Base-by-base conservation (phyloP, 2,797 vertebrate species). In the Trichosurus vulpecula region DNA sequence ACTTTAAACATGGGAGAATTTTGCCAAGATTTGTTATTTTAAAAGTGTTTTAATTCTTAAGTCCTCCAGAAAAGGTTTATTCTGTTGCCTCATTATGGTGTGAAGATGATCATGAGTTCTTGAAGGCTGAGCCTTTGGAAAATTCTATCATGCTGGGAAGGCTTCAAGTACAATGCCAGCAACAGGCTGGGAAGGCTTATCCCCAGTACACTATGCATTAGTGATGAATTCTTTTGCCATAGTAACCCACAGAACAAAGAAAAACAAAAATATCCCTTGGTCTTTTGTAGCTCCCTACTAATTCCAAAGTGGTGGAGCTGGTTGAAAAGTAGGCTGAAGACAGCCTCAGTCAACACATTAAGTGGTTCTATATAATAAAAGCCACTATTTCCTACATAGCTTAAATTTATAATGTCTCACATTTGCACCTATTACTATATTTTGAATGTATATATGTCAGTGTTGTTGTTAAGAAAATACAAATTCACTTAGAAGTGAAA, bases 1-100 rank as follows among this genome's bases (percentile, higher is more conserved):
- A 35, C 91, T 92, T 94, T 89, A 74, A 12, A 93, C 91, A 29
- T 35, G 93, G 19, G 6, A 87, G 58, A 56, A 55, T 90, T 30
- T 54, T 92, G 91, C 81, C 9, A 91, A n/a, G 53, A 58, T 92
- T 89, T 90, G 27, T 90, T 96, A 1, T 90, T 74, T 90, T 93
- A 93, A 94, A 92, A 93, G 30, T 93, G 35, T 41, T 89, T 91
- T 93, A 47, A 96, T 90, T 95, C 41, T 92, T 53, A 94, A 89
- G 56, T 54, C n/a, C 66, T 74, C 19, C 16, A 41, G 6, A 81
- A 27, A 47, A 27, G 22, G 22, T 8, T 81, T 47, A 47, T 81
- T 81, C 19, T 81, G 74, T 11, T 81, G 22, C 41, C 22, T 47
- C 41, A 74, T n/a, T 81, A 47, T 27, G 22, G 41, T 47, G 22